Evolutionary conservation across 2,113 vertebrate species (phyloP).

Genomic region (Nothoprocta pentlandii): DNA sequence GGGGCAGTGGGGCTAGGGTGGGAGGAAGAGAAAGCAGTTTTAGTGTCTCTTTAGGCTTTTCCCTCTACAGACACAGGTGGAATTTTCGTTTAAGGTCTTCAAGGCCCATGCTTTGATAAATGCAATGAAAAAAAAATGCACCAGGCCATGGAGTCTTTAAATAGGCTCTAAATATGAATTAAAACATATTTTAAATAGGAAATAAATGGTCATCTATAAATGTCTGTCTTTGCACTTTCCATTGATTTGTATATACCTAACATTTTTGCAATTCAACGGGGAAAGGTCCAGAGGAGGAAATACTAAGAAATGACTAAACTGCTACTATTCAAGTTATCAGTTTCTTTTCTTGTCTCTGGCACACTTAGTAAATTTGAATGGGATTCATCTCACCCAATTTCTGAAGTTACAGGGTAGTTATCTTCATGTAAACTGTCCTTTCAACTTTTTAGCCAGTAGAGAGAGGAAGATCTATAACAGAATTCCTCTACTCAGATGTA

Average conservation of each 20-base stretch:
- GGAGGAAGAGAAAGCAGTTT: neutral
- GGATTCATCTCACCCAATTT: neutral
- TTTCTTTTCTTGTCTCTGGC: neutral
- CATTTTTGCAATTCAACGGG: neutral
- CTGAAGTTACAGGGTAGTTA: neutral
- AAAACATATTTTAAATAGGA: neutral
- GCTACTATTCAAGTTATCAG: neutral
- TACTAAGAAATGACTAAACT: accelerated
- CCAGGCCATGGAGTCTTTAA: neutral
- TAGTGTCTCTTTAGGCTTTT: too few species aligned
- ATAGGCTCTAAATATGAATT: neutral
- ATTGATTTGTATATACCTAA: accelerated
- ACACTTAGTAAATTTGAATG: neutral
- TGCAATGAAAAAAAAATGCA: neutral
- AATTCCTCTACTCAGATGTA: neutral
- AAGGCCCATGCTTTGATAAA: neutral
- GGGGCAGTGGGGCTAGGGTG: too few species aligned
- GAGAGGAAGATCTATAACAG: neutral
- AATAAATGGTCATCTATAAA: neutral
- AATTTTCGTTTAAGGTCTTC: neutral
- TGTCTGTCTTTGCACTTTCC: neutral
- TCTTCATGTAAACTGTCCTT: neutral
- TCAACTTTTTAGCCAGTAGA: neutral
- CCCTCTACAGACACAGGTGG: neutral
- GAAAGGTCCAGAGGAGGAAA: neutral